phyloP scores from a whole-genome alignment of 2,113 vertebrate species.

The Thermophis baileyi region DNA sequence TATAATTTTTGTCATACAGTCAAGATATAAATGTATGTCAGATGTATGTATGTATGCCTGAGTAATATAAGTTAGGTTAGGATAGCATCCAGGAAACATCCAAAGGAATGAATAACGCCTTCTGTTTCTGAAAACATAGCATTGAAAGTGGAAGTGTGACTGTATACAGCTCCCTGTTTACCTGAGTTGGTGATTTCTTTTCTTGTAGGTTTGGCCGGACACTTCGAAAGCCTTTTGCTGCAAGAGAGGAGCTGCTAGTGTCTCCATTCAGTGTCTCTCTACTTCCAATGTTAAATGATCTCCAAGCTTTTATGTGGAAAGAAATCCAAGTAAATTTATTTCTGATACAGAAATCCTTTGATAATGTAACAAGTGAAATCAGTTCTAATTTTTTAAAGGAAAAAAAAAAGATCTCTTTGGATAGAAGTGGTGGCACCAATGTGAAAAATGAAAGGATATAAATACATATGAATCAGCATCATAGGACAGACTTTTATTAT shows the following conservation, averaged over 20 bases:
- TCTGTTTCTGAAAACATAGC: not conserved
- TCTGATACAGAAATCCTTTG: constrained; percentile 12
- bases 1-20: not conserved
- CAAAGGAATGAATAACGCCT: not conserved
- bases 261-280: constrained; percentile 86
- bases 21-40: constrained; percentile 6
- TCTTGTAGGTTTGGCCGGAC: constrained; percentile 93
- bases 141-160: not conserved
- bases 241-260: constrained; percentile 84
- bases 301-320: constrained; percentile 82
- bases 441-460: not conserved
- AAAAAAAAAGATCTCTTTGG: not conserved
- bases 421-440: not conserved
- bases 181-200: constrained; percentile 88
- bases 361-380: constrained; percentile 12
- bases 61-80: not conserved
- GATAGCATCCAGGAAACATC: constrained; percentile 15
- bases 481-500: not conserved
- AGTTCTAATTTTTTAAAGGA: not conserved
- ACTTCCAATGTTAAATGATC: constrained; percentile 80
- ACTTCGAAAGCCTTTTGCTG: constrained; percentile 94
- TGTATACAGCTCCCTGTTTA: constrained; percentile 57
- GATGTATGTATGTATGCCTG: not conserved
- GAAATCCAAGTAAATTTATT: constrained; percentile 31
- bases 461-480: not conserved